Evolutionary conservation across 2,113 vertebrate species (phyloP).

Genomic region (Hemibagrus wyckioides): DNA sequence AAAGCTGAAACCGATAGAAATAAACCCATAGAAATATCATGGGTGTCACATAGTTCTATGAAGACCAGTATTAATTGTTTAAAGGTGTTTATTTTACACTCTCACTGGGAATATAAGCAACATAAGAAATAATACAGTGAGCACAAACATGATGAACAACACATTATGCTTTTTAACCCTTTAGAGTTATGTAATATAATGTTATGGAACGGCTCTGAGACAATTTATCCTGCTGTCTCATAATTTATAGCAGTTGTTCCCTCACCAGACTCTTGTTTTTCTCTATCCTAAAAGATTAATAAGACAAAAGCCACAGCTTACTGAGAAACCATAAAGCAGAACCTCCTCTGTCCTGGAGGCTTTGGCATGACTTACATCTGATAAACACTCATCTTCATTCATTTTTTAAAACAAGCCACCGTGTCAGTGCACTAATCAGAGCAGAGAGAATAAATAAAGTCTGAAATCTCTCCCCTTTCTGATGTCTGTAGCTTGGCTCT

Average conservation of each 20-base stretch:
- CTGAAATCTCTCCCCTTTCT: not conserved
- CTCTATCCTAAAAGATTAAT: not conserved
- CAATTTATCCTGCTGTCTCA: not conserved
- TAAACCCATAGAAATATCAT: not conserved
- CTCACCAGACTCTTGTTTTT: not conserved
- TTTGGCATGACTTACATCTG: not conserved
- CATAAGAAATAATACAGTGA: not conserved
- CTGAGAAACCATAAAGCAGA: not conserved
- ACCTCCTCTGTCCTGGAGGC: not conserved
- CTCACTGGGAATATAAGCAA: not conserved
- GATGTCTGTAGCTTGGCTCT: not conserved
- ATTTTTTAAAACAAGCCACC: not conserved
- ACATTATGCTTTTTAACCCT: not conserved
- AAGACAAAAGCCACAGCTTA: not conserved
- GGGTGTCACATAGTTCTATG: not conserved
- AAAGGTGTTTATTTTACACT: not conserved
- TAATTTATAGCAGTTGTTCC: not conserved
- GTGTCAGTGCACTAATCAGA: not conserved
- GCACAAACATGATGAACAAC: not conserved
- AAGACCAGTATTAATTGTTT: not conserved
- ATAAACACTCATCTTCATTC: not conserved
- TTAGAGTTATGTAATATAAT: not conserved
- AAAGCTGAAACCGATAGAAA: not conserved
- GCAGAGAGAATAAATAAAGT: not conserved
- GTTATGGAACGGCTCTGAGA: not conserved